Percentiles rank a stretch among this genome's conserved stretches.
Conservation (phyloP, 2,113 vertebrate species). For the Colaptes auratus region DNA sequence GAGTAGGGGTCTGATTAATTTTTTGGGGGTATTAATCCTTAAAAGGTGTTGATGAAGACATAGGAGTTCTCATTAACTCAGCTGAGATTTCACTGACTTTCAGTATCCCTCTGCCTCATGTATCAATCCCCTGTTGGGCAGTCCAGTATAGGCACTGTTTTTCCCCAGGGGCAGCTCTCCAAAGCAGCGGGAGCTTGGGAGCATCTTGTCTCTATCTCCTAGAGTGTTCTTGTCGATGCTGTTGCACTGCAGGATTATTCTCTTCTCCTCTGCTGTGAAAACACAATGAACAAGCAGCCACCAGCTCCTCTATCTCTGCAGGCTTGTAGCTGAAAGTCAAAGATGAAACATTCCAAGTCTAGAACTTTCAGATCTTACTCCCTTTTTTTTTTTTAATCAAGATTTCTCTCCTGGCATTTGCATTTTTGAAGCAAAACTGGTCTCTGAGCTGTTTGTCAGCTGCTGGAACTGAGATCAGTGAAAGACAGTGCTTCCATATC, state of each 20-base stretch:
- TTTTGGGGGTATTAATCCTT: neutral
- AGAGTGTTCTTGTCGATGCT: neutral
- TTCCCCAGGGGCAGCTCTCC: neutral
- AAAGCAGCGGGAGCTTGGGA: neutral
- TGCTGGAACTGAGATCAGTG: neutral
- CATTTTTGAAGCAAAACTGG: neutral
- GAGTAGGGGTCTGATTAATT: neutral
- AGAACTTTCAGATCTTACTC: neutral
- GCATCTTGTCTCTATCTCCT: neutral
- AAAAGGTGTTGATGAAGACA: fast-evolving
- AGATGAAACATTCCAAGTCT: neutral
- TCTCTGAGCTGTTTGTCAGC: neutral
- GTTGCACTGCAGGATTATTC: neutral
- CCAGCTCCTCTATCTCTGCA: neutral
- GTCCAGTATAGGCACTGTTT: neutral
- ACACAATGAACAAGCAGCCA: neutral
- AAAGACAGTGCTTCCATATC: neutral
- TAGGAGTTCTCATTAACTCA: neutral
- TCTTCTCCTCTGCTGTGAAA: neutral
- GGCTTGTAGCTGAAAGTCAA: neutral
- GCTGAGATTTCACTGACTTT: neutral
- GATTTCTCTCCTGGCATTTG: neutral
- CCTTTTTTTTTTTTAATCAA: neutral
- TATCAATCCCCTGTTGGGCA: neutral
- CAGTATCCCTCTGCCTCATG: neutral